These are phyloP conservation scores for Chymomyza procnemis DNA, from an alignment of 2,888 invertebrate genomes.

Conservation along the genomic window DNA sequence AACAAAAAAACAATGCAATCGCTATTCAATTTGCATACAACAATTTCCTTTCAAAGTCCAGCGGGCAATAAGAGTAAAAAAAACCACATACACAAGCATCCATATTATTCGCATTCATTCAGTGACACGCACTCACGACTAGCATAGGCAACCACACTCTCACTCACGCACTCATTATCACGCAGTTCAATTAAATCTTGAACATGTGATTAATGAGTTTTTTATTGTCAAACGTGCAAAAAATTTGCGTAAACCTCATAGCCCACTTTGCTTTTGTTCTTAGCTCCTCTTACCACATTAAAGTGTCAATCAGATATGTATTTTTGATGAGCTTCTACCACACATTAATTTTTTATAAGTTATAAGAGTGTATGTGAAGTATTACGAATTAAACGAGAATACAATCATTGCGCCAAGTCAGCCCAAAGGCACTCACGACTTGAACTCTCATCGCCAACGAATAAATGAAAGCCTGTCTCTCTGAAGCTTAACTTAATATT, in stretches of 20 bases:
- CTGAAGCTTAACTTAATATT: too few relatives aligned
- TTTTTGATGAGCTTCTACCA: slow-evolving; percentile 49
- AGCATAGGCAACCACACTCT: neutral
- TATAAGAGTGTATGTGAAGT: neutral
- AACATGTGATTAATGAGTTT: slow-evolving; percentile 72
- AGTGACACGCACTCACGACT: neutral
- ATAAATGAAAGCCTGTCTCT: too few relatives aligned
- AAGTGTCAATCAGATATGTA: slow-evolving; percentile 34
- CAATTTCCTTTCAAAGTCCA: slow-evolving; percentile 45
- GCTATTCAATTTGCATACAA: slow-evolving; percentile 49
- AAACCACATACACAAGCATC: slow-evolving; percentile 18
- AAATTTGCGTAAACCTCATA: slow-evolving; percentile 50
- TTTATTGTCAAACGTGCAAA: slow-evolving; percentile 63
- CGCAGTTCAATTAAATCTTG: slow-evolving; percentile 65
- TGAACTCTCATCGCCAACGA: too few relatives aligned
- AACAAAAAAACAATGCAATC: slow-evolving; percentile 24
- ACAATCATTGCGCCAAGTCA: slow-evolving; percentile 1
- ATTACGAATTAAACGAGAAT: slow-evolving; percentile 8
- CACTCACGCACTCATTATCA: slow-evolving; percentile 3
- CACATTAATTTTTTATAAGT: slow-evolving; percentile 36
- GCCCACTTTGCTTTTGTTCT: slow-evolving; percentile 19
- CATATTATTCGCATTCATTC: neutral
- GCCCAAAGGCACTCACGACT: too few relatives aligned
- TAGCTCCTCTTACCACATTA: neutral
- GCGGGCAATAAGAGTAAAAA: neutral